Conservation (phyloP, 2,797 vertebrate genomes). For the Percopsis omiscomaycus region DNA sequence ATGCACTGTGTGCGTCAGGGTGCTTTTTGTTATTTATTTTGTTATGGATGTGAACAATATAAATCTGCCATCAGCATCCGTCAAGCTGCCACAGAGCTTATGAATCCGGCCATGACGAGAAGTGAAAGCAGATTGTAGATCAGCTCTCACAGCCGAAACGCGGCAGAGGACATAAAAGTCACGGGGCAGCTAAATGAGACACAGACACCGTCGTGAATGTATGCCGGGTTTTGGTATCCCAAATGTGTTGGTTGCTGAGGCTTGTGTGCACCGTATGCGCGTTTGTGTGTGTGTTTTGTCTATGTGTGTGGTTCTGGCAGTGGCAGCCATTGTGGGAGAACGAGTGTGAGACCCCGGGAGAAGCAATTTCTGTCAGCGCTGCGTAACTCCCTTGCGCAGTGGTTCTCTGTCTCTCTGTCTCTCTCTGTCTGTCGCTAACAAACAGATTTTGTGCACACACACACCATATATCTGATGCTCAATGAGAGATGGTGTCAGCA, state of each 20-base stretch:
- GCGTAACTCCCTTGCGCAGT: constrained; percentile 2
- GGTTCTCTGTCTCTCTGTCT: neutral
- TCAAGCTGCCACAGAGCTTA: constrained; percentile 11
- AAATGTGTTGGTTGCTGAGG: constrained; percentile 14
- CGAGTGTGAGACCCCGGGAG: constrained; percentile 10
- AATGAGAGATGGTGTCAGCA: constrained; percentile 6
- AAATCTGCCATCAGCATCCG: constrained; percentile 13
- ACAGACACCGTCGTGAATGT: constrained; percentile 12
- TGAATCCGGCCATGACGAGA: constrained; percentile 24
- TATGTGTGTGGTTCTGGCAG: neutral
- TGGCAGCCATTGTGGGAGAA: neutral
- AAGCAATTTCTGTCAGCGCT: constrained; percentile 1
- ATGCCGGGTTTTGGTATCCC: constrained; percentile 7
- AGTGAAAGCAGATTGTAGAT: constrained; percentile 23
- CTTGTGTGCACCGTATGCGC: neutral
- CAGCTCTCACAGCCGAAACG: neutral
- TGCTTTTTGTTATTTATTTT: constrained; percentile 36
- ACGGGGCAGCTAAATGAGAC: constrained; percentile 6
- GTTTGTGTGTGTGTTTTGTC: neutral
- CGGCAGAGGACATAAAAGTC: neutral
- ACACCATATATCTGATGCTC: neutral
- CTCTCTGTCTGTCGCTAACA: neutral
- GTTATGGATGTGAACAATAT: constrained; percentile 19
- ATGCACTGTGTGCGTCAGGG: constrained; percentile 43
- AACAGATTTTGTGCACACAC: too few relatives aligned